Percentiles rank a stretch among this genome's conserved stretches.
Evolutionary conservation across 2,888 invertebrate species (phyloP).

Genomic region (Pterostichus niger): DNA sequence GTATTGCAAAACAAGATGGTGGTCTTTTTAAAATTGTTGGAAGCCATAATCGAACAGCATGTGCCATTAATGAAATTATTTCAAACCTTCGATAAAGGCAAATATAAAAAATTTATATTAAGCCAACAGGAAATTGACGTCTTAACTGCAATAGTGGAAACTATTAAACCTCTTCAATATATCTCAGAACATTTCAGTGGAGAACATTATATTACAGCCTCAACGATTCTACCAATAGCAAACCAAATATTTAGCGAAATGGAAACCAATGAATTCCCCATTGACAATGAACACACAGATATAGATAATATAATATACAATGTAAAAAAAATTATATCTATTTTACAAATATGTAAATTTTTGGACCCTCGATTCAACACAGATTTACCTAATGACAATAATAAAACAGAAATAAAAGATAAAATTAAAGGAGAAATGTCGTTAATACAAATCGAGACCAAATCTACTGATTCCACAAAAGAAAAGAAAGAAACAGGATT

Average conservation of each 20-base stretch:
- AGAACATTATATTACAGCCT: slow-evolving; percentile 29
- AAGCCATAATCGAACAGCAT: slow-evolving; percentile 4
- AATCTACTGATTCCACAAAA: slow-evolving; percentile 16
- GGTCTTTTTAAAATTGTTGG: slow-evolving; percentile 17
- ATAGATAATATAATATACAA: slow-evolving; percentile 8
- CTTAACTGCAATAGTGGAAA: slow-evolving; percentile 15
- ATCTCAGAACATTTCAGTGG: slow-evolving; percentile 21
- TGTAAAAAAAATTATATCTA: slow-evolving; percentile 10
- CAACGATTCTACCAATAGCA: too few species aligned
- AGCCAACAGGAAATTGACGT: slow-evolving; percentile 12
- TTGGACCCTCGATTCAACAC: slow-evolving; percentile 4
- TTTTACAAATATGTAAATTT: slow-evolving; percentile 23
- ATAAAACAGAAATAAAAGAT: background rate
- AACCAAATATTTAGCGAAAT: too few species aligned
- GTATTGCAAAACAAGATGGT: slow-evolving; percentile 23
- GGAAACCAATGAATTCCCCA: slow-evolving; percentile 1
- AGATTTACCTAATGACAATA: background rate
- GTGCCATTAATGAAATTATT: slow-evolving; percentile 13
- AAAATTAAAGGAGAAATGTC: background rate
- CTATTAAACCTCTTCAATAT: too few species aligned
- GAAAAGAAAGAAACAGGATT: slow-evolving; percentile 9
- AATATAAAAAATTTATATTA: slow-evolving; percentile 23
- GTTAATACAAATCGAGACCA: slow-evolving; percentile 14
- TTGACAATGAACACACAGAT: slow-evolving; percentile 18
- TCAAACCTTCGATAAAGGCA: background rate